Conservation (phyloP, 2,113 vertebrate species). For the Cinclus cinclus region DNA sequence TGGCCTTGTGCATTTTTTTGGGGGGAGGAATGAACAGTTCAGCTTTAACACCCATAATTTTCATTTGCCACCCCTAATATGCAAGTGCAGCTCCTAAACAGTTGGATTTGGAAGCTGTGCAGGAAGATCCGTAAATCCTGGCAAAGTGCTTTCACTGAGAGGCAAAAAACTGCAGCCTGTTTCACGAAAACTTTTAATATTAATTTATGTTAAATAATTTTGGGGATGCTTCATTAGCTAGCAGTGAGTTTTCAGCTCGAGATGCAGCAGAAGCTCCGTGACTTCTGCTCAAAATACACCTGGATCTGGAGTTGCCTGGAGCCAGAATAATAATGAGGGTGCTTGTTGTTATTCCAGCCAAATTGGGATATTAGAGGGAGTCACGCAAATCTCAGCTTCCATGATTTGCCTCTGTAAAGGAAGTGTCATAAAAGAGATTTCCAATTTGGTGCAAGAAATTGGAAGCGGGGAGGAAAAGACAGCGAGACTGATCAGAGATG, state of each 20-base stretch:
- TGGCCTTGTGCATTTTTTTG: neutral
- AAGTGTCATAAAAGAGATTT: slow-evolving; percentile 44
- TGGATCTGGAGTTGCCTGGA: neutral
- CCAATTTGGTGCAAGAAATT: slow-evolving; percentile 54
- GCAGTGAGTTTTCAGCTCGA: neutral
- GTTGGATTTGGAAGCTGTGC: neutral
- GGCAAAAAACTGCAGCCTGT: neutral
- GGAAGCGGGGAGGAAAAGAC: slow-evolving; percentile 24
- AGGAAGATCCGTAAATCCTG: neutral
- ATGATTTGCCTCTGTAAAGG: neutral
- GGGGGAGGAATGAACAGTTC: neutral
- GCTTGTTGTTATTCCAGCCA: neutral
- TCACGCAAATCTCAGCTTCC: neutral
- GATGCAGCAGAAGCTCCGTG: neutral
- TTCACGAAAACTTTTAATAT: neutral
- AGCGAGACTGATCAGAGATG: slow-evolving; percentile 3
- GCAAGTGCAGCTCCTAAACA: neutral
- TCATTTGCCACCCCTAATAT: neutral
- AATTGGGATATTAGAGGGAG: neutral
- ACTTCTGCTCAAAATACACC: slow-evolving; percentile 12
- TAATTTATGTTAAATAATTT: slow-evolving; percentile 44
- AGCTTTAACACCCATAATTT: neutral
- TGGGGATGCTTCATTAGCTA: neutral
- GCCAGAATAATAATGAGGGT: neutral
- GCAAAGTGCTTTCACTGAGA: neutral